phyloP scores from a whole-genome alignment of 2,888 invertebrate species.

The Allygus modestus region DNA sequence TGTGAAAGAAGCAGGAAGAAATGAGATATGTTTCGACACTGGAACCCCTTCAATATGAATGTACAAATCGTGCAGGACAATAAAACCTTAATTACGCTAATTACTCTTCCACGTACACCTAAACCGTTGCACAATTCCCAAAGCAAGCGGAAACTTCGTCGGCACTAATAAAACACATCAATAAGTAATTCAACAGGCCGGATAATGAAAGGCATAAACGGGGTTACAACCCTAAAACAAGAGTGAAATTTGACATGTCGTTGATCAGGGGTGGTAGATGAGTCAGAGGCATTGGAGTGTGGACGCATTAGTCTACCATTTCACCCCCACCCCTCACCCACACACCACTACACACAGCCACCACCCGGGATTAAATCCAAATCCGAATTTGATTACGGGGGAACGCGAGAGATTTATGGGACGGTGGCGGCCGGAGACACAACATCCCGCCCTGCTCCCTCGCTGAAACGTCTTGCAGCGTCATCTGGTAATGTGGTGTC shows the following conservation, averaged over 20 bases:
- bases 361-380: constrained; percentile 64
- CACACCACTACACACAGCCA: not conserved
- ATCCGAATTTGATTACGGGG: constrained; percentile 66
- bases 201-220: not conserved
- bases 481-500: not conserved
- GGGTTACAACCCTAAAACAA: not conserved
- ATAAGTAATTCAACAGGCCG: constrained; percentile 8
- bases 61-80: too few relatives aligned
- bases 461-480: not conserved
- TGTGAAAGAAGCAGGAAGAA: too few relatives aligned
- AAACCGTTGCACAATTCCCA: too few relatives aligned
- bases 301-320: constrained; percentile 41
- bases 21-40: too few relatives aligned
- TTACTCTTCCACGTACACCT: too few relatives aligned
- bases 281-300: constrained; percentile 6
- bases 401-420: constrained; percentile 49
- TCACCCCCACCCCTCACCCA: constrained; percentile 34
- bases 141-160: not conserved
- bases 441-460: constrained; percentile 25
- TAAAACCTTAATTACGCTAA: too few relatives aligned
- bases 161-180: not conserved
- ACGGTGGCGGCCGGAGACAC: constrained; percentile 2
- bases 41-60: too few relatives aligned
- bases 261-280: not conserved
- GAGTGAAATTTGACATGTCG: constrained; percentile 17